phyloP scores from a whole-genome alignment of 2,888 invertebrate genomes.

The Zygaena filipendulae region DNA sequence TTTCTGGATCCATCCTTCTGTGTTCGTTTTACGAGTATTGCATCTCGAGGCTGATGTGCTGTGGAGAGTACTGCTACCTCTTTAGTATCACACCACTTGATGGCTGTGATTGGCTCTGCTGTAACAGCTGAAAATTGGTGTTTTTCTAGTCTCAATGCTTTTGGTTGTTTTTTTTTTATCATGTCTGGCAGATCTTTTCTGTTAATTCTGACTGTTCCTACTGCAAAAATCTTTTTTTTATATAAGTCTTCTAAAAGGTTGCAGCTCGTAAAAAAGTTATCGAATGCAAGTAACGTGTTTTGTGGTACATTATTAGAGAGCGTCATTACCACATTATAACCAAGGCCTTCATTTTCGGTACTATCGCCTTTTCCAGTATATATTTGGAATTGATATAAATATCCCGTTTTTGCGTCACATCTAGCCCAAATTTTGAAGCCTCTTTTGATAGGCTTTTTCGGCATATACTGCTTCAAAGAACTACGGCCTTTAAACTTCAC shows the following conservation, averaged over 20 bases:
- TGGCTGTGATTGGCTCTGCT: slow-evolving; percentile 20
- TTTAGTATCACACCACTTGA: slow-evolving; percentile 22
- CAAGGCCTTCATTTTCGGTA: slow-evolving; percentile 17
- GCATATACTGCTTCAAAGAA: slow-evolving; percentile 21
- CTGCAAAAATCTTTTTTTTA: slow-evolving; percentile 19
- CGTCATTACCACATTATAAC: slow-evolving; percentile 16
- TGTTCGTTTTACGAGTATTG: slow-evolving; percentile 20
- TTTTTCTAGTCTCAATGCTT: slow-evolving; percentile 19
- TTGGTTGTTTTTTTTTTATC: slow-evolving; percentile 18
- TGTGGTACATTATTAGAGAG: slow-evolving; percentile 16
- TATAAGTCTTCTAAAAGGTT: slow-evolving; percentile 19
- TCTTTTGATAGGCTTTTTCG: too few species aligned
- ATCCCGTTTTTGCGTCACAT: slow-evolving; percentile 15
- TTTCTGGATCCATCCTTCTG: slow-evolving; percentile 25
- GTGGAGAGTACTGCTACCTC: slow-evolving; percentile 20
- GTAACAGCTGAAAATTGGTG: slow-evolving; percentile 21
- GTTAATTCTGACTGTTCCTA: slow-evolving; percentile 22
- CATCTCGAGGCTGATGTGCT: slow-evolving; percentile 19
- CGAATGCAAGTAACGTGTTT: slow-evolving; percentile 23
- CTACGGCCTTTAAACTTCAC: too few species aligned
- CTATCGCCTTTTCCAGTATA: slow-evolving; percentile 20
- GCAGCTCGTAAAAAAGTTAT: slow-evolving; percentile 23
- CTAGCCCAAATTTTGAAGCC: too few species aligned
- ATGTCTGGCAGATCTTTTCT: slow-evolving; percentile 21
- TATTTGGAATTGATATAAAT: slow-evolving; percentile 19